Base-by-base conservation (phyloP, 2,888 invertebrate genomes). In the Malthinus flaveolus region DNA sequence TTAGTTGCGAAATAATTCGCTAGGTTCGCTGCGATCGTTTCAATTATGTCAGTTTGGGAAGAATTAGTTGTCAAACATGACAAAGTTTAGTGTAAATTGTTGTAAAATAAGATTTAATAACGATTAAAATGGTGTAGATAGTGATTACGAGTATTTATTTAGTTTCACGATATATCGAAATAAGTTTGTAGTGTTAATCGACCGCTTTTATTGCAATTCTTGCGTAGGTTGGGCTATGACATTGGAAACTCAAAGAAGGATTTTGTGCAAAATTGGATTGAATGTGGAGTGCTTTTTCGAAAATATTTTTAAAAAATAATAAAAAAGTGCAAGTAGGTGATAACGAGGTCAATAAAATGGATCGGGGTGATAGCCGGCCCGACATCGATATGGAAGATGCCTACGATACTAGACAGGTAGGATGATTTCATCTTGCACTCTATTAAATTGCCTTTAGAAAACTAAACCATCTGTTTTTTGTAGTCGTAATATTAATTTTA, bases 351-450 rank as follows among this genome's bases (percentile, higher is more conserved):
- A 66, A 62, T 56, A 68, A 64, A 60, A 75, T 75, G 76, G 76
- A 77, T 72, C 75, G 73, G 65, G 71, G 71, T 59, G 73, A 75
- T 77, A 78, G 80, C 78, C 79, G 81, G 76, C 78, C 79, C 78
- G 85, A 85, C 79, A 83, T 84, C 84, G 85, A 86, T 80, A 79
- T 82, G 73, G 79, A 80, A 70, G 85, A 85, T 77, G 81, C 81
- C 73, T 82, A 84, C 80, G 84, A 84, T 74, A 84, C 85, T 67
- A 84, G 84, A 83, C 85, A 85, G 85, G 86, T 86, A 83, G 82
- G 73, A 61, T 59, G 56, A 59, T 56, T 62, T 62, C 62, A 59
- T 59, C 48, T 33, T 49, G 13, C 15, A 13, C 33, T 39, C 46
- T 44, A 50, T 13, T 46, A 46, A 45, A 45, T 59, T 49, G 11